Evolutionary conservation across 2,888 invertebrate species (phyloP), one percentile per base, ranked within the genome.

Genomic region (Axea sp.): DNA sequence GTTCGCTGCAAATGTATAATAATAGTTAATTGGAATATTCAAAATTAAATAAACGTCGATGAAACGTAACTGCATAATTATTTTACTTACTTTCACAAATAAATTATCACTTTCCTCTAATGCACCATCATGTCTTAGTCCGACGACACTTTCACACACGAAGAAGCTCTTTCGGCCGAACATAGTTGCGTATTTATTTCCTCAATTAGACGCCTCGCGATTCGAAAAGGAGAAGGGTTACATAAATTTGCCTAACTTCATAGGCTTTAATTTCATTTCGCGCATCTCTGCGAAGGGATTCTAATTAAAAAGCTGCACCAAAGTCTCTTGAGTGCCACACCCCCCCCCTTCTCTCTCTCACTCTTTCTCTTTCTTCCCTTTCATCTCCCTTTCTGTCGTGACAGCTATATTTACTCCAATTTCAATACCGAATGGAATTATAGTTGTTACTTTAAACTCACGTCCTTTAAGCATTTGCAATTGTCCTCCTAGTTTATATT

Each of bases 271-370:
- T 78, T 77, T 76, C 71, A 73, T 77, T 76, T 74, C 73, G 39
- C 67, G 41, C 59, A 37, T 65, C 65, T 73, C 59, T 30, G 39
- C 69, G 69, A 73, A 74, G 53, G 75, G 71, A 60, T 75, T 79
- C 76, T 79, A 79, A 79, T 79, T 79, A 77, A 79, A 77, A 77
- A 76, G 76, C 65, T 73, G 60, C 76, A 31, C 73, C 51, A 59
- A 73, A 75, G 72, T 72, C 71, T 55, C 65, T 53, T 71, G 69
- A 69, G 57, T 75, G 62, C 73, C 65, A 35, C 41, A 64, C 43
- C 24, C 41, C 7, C 22, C 43, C 24, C 41, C 7, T 14, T 24
- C 51, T 35, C 24, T 11, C 22, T 30, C 26, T 24, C 30, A 19
- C 31, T 49, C 22, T 19, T 4, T 19, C 19, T n/a, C n/a, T n/a